Evolutionary conservation across 2,797 vertebrate genomes (phyloP).

Genomic region (Gymnoscopelus braueri): DNA sequence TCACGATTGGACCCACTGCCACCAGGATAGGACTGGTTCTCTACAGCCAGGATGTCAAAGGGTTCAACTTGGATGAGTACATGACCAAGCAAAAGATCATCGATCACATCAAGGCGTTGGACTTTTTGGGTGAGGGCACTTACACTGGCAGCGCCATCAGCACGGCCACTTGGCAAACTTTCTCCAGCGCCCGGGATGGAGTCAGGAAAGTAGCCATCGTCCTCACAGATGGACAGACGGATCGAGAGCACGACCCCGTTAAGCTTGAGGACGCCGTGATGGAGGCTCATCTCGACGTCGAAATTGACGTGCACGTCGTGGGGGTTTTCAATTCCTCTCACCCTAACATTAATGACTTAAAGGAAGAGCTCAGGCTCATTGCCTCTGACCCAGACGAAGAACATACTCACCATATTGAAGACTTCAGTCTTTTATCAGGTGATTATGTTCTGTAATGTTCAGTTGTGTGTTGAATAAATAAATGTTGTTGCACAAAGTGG

Average conservation of each 20-base stretch:
- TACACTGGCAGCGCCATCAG: slow-evolving; percentile 89
- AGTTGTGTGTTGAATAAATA: not conserved
- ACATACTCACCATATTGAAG: slow-evolving; percentile 89
- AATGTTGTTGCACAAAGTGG: no score
- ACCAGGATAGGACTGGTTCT: slow-evolving; percentile 91
- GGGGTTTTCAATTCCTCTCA: slow-evolving; percentile 88
- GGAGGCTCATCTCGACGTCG: slow-evolving; percentile 88
- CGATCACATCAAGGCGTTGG: slow-evolving; percentile 86
- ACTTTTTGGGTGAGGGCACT: no score
- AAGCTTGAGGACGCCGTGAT: slow-evolving; percentile 88
- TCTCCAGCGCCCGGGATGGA: slow-evolving; percentile 85
- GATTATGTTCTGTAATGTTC: slow-evolving; percentile 23
- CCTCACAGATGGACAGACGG: slow-evolving; percentile 87
- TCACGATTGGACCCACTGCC: slow-evolving; percentile 89
- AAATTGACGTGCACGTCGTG: slow-evolving; percentile 92
- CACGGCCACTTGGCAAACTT: slow-evolving; percentile 90
- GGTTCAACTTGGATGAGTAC: slow-evolving; percentile 88
- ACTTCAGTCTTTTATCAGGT: slow-evolving; percentile 93
- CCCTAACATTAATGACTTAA: slow-evolving; percentile 87
- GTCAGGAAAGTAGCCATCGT: slow-evolving; percentile 93
- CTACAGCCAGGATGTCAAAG: slow-evolving; percentile 89
- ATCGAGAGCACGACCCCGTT: slow-evolving; percentile 83
- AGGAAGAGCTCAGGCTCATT: slow-evolving; percentile 89
- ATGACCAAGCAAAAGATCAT: slow-evolving; percentile 72
- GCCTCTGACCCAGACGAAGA: slow-evolving; percentile 82